Conservation (phyloP, 2,113 vertebrate species). For the Epinephelus cyanopodus region DNA sequence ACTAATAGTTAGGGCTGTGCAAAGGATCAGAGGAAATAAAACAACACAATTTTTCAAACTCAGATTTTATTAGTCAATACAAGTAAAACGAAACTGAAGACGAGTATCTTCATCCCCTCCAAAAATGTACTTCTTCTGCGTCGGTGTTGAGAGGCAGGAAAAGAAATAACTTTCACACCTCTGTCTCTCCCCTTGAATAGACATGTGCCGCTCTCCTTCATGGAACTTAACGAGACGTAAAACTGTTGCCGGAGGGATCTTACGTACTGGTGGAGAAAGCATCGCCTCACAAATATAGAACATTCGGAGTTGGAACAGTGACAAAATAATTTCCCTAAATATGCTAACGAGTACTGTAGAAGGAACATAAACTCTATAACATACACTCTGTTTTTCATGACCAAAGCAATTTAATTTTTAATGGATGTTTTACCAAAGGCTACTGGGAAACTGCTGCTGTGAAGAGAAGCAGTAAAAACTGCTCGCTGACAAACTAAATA, state of each 20-base stretch:
- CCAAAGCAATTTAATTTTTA: conserved; percentile 45
- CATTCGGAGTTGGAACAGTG: conserved; percentile 55
- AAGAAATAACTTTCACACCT: conserved; percentile 38
- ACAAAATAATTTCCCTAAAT: conserved; percentile 26
- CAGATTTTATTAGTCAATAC: conserved; percentile 85
- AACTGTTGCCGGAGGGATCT: conserved; percentile 42
- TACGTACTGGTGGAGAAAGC: conserved; percentile 41
- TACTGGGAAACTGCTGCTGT: conserved; percentile 36
- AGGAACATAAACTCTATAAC: conserved; percentile 48
- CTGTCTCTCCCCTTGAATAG: not conserved
- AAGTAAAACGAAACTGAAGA: conserved; percentile 78
- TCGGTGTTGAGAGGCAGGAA: conserved; percentile 44
- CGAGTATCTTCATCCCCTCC: conserved; percentile 70
- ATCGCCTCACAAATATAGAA: conserved; percentile 66
- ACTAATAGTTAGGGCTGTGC: conserved; percentile 6
- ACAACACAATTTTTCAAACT: conserved; percentile 79
- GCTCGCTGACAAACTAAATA: conserved; percentile 54
- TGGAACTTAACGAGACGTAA: conserved; percentile 54
- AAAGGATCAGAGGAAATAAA: conserved; percentile 34
- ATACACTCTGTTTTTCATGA: conserved; percentile 37
- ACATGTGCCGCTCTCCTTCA: conserved; percentile 38
- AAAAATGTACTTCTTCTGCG: conserved; percentile 71
- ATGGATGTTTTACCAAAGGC: conserved; percentile 39
- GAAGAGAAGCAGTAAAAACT: conserved; percentile 58
- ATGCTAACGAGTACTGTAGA: conserved; percentile 27